Percentiles rank a stretch among this genome's conserved stretches.
phyloP scores from a whole-genome alignment of 1,140 invertebrate genomes.

The Pomacea maculata region DNA sequence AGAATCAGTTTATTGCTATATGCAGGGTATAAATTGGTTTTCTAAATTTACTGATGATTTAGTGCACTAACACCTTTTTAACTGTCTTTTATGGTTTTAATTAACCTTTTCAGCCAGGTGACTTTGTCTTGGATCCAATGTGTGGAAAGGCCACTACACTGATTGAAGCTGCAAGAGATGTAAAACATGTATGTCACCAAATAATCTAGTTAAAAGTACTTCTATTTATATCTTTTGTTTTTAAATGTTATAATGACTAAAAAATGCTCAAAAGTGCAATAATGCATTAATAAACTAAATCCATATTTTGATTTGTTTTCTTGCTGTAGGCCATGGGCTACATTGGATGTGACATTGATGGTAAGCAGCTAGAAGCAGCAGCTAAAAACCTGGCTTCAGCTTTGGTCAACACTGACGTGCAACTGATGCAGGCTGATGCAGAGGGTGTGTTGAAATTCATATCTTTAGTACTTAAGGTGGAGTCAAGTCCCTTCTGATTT shows the following conservation, averaged over 20 bases:
- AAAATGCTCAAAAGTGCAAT: neutral
- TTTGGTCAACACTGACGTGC: neutral
- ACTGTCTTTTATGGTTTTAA: slow-evolving; percentile 5
- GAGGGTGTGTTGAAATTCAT: neutral
- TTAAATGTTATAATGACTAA: no score
- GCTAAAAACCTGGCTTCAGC: slow-evolving; percentile 14
- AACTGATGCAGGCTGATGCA: neutral
- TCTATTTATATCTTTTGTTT: no score
- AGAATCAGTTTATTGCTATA: no score
- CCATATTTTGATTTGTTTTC: neutral
- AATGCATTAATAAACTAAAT: neutral
- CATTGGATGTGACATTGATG: slow-evolving; percentile 23
- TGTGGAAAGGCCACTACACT: slow-evolving; percentile 45
- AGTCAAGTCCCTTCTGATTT: no score
- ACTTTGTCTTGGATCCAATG: slow-evolving; percentile 48
- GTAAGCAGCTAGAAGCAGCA: slow-evolving; percentile 10
- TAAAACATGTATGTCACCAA: slow-evolving; percentile 17
- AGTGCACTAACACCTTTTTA: neutral
- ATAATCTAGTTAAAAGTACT: neutral
- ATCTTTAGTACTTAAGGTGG: neutral
- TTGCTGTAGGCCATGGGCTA: slow-evolving; percentile 10
- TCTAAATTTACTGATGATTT: neutral
- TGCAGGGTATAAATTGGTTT: neutral
- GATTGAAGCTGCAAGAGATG: slow-evolving; percentile 31
- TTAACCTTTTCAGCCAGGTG: slow-evolving; percentile 21